Evolutionary conservation across 2,888 invertebrate genomes (phyloP).

Genomic region (Palloptera scutellata): DNA sequence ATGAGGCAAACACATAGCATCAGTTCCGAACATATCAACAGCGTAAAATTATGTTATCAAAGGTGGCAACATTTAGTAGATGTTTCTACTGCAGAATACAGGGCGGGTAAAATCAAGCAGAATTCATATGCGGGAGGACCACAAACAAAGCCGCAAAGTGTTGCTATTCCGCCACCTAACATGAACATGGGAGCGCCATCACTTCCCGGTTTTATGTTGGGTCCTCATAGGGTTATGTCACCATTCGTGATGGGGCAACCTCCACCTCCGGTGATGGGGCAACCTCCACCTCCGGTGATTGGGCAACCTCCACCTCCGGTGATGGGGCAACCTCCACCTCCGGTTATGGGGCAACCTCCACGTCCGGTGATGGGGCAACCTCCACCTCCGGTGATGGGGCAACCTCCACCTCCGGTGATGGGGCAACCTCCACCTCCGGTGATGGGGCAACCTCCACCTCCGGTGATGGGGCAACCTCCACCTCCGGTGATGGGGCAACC

Average conservation of each 20-base stretch:
- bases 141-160: slow-evolving; percentile 75
- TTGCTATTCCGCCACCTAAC: slow-evolving; percentile 69
- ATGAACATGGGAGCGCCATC: slow-evolving; percentile 68
- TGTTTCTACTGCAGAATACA: slow-evolving; percentile 96
- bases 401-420: too few species aligned
- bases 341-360: too few species aligned
- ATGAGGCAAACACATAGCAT: slow-evolving; percentile 99
- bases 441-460: too few species aligned
- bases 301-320: slow-evolving; percentile 80
- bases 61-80: slow-evolving; percentile 99
- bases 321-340: slow-evolving; percentile 74
- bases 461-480: too few species aligned
- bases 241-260: slow-evolving; percentile 76
- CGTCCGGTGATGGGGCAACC: too few species aligned
- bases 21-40: slow-evolving; percentile 99
- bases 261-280: slow-evolving; percentile 77
- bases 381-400: too few species aligned
- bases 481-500: too few species aligned
- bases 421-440: too few species aligned
- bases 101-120: slow-evolving; percentile 93
- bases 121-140: slow-evolving; percentile 79
- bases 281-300: slow-evolving; percentile 78
- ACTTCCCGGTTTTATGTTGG: slow-evolving; percentile 74
- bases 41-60: slow-evolving; percentile 98
- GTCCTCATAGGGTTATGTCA: slow-evolving; percentile 72